Base-by-base conservation (phyloP, 2,888 invertebrate species). In the Diarsia dahlii region DNA sequence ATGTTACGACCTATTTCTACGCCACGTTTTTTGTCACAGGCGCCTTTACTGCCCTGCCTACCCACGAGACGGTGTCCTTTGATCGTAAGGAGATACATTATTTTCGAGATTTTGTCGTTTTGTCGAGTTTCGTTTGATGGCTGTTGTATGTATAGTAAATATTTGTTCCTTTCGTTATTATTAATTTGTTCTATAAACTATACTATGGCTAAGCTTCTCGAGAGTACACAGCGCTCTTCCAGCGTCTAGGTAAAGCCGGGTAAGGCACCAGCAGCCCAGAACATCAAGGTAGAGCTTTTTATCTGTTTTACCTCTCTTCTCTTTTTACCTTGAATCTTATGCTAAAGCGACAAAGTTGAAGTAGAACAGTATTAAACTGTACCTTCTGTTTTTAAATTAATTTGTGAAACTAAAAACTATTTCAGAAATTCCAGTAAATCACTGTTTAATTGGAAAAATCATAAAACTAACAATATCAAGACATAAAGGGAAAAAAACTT, bases 1-100 rank as follows among this genome's bases (percentile, higher is more conserved):
- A 89, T 87, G 89, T 78, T 80, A 86, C 91, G 89, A 93, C 91
- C 93, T 94, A 94, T 93, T 93, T 92, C 89, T 90, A 90, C 87
- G 73, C 72, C 70, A 84, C 48, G 88, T 94, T 94, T 94, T 94
- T 94, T 94, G 92, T 89, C 75, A 60, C 82, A 89, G 91, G 91
- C 93, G 91, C 91, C 87, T 75, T 84, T 70, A 23, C 34, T 71
- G 34, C 56, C 52, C 76, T 58, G 34, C 58, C 72, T 76, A 72
- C 58, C 56, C 23, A 46, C 34, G 34, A 45, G 45, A 48, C 79
- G 79, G 84, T 54, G 20, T 68, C 79, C 79, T 84, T 83, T 83
- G 86, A 86, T 86, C 84, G n/a, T 28, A 34, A 50, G 20, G 50
- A 46, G 60, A 74, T 63, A 39, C 64, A 71, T 71, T 66, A 52